phyloP scores from a whole-genome alignment of 2,113 vertebrate genomes.

The Mobula birostris region DNA sequence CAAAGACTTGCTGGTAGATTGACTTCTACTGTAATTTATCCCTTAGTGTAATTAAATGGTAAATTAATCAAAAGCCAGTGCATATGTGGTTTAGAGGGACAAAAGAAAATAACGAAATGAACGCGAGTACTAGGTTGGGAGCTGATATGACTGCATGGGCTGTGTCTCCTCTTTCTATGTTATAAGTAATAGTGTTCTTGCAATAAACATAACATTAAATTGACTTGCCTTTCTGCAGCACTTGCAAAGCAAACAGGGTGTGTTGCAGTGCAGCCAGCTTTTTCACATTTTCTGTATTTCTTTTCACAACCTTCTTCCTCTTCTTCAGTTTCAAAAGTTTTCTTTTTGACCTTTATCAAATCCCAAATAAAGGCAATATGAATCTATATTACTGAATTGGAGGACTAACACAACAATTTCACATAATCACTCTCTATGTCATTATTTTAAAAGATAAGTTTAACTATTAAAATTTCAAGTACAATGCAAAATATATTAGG shows the following conservation, averaged over 20 bases:
- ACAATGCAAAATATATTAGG: neutral
- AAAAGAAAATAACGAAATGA: too few species aligned
- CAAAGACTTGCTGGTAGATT: too few species aligned
- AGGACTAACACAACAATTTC: neutral
- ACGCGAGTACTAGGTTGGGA: too few species aligned
- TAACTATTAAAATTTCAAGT: neutral
- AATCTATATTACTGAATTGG: neutral
- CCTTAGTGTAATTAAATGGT: too few species aligned
- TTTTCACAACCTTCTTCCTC: constrained; percentile 87
- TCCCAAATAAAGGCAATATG: neutral
- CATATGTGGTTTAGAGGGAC: too few species aligned
- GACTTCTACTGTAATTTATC: too few species aligned
- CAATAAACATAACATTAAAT: neutral
- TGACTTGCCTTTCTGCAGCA: constrained; percentile 80
- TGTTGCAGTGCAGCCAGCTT: constrained; percentile 82
- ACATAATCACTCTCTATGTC: neutral
- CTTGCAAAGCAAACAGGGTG: constrained; percentile 96
- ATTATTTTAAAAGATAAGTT: neutral
- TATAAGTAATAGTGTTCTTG: neutral
- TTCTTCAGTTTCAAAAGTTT: constrained; percentile 73
- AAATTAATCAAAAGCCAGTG: too few species aligned
- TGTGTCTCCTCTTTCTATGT: too few species aligned
- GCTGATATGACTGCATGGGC: too few species aligned
- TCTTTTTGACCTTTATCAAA: constrained; percentile 74
- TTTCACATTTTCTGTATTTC: constrained; percentile 96